A percentile compares a stretch with the other conserved stretches of the same genome.
Evolutionary conservation across 2,113 vertebrate genomes (phyloP).

Genomic region (Pygoscelis antarcticus): DNA sequence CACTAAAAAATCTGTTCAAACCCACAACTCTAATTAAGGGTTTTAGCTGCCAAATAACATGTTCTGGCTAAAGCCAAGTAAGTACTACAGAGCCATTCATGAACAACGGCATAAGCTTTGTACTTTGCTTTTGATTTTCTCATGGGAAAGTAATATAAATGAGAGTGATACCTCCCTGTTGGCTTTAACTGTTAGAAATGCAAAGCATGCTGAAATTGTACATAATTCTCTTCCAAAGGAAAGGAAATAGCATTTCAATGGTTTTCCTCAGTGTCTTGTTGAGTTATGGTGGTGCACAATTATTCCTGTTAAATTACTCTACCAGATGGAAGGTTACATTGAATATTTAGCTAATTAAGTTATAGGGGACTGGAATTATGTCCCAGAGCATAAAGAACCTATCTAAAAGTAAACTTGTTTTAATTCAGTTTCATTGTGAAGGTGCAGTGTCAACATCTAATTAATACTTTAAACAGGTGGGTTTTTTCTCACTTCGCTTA

Average conservation of each 20-base stretch:
- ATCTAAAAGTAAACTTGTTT: constrained; percentile 69
- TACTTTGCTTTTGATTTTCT: constrained; percentile 82
- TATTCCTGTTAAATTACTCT: constrained; percentile 88
- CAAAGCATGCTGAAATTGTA: constrained; percentile 85
- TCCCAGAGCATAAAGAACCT: constrained; percentile 56
- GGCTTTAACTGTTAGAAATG: constrained; percentile 83
- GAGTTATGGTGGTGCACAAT: constrained; percentile 88
- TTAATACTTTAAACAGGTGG: constrained; percentile 21
- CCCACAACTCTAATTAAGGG: constrained; percentile 74
- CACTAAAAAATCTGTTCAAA: constrained; percentile 72
- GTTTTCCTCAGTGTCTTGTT: constrained; percentile 88
- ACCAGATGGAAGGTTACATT: constrained; percentile 83
- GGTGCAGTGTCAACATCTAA: background rate
- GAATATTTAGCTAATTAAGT: constrained; percentile 84
- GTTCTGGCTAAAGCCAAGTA: constrained; percentile 76
- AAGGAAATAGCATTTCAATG: constrained; percentile 91
- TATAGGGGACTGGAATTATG: constrained; percentile 76
- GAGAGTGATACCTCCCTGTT: constrained; percentile 86
- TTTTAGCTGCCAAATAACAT: constrained; percentile 77
- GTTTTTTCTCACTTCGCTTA: background rate
- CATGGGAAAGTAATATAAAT: constrained; percentile 88
- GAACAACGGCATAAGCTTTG: constrained; percentile 83
- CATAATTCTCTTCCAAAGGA: constrained; percentile 90
- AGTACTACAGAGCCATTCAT: constrained; percentile 80
- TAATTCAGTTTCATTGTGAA: constrained; percentile 47